Conservation (phyloP, 2,888 invertebrate genomes). For the Bellardia pandia region DNA sequence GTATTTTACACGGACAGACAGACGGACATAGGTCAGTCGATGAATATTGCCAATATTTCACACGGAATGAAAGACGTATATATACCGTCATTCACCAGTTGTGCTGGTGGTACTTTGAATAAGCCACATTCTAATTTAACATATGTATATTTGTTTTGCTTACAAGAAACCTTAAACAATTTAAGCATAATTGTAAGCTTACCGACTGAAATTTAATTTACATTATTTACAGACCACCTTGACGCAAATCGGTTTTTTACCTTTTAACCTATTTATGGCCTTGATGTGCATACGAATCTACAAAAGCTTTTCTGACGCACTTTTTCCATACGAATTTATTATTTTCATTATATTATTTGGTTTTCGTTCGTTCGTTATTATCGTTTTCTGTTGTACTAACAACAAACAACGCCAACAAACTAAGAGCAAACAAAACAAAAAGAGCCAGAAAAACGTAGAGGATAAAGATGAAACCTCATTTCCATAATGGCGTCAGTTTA, state of each 20-base stretch:
- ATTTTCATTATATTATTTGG: not conserved
- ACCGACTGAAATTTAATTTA: not conserved
- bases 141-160: not conserved
- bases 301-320: slow-evolving; percentile 12
- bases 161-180: not conserved
- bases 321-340: not conserved
- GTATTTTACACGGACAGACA: too few relatives aligned
- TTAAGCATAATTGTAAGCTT: not conserved
- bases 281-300: not conserved
- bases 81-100: too few relatives aligned
- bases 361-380: slow-evolving; percentile 7
- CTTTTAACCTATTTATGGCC: slow-evolving; percentile 30
- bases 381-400: not conserved
- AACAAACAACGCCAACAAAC: slow-evolving; percentile 22
- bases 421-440: slow-evolving; percentile 18
- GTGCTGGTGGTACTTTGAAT: too few relatives aligned
- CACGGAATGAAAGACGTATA: too few relatives aligned
- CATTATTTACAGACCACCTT: slow-evolving; percentile 12
- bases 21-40: too few relatives aligned
- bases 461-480: slow-evolving; percentile 35
- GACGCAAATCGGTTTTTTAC: not conserved
- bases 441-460: not conserved
- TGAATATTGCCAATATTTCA: too few relatives aligned
- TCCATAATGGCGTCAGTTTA: slow-evolving; percentile 66
- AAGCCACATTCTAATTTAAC: not conserved